Conservation (phyloP, 2,888 invertebrate genomes). For the Keiferia lycopersicella region DNA sequence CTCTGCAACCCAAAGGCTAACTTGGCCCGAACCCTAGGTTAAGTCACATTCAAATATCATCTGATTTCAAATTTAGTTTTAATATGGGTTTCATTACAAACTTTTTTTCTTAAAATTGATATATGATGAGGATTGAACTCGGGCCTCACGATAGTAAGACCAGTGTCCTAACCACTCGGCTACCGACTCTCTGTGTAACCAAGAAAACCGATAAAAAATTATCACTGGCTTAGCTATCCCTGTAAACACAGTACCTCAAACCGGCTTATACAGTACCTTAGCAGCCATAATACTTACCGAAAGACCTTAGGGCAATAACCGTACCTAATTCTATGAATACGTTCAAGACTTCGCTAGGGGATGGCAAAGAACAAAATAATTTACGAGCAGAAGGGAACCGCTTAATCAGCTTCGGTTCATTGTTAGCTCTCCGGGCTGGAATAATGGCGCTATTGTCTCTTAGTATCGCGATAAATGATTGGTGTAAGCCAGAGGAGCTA, state of each 20-base stretch:
- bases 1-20: too few relatives aligned
- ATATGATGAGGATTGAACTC: too few relatives aligned
- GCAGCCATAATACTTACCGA: background rate
- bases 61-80: too few relatives aligned
- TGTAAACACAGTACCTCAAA: background rate
- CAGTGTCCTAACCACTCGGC: too few relatives aligned
- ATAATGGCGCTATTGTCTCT: constrained; percentile 72
- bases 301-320: constrained; percentile 5
- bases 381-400: constrained; percentile 62
- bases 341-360: constrained; percentile 36
- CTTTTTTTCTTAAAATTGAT: too few relatives aligned
- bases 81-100: too few relatives aligned
- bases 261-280: background rate
- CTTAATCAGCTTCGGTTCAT: constrained; percentile 73
- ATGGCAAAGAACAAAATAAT: constrained; percentile 57
- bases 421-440: constrained; percentile 62
- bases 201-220: too few relatives aligned
- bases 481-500: constrained; percentile 36
- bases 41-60: too few relatives aligned
- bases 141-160: too few relatives aligned
- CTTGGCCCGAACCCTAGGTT: too few relatives aligned
- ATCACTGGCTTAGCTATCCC: too few relatives aligned
- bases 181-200: too few relatives aligned
- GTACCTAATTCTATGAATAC: constrained; percentile 19
- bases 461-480: constrained; percentile 61